Base-by-base conservation (phyloP, 2,113 vertebrate species). In the Morone saxatilis region DNA sequence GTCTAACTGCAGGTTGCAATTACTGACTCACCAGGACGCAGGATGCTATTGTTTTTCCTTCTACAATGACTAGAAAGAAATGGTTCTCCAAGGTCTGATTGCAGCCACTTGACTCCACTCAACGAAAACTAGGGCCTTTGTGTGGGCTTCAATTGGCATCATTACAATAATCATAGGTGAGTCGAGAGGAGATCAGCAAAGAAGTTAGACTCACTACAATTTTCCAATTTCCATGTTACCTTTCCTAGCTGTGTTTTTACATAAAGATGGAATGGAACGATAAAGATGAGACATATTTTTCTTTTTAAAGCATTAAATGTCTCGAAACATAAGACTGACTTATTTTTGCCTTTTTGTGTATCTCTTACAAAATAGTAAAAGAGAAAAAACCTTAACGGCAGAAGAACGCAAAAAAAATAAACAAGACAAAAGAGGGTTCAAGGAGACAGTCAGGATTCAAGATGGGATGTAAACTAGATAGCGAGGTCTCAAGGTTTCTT, bases 1-100 rank as follows among this genome's bases (percentile, higher is more conserved):
- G n/a, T 87, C 83, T 87, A 82, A 92, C 84, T 72, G 68, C 75
- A 62, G 81, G 77, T 85, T 86, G 83, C 48, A 90, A 91, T 93
- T 92, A 91, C 80, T 36, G 71, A 71, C 86, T 86, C 88, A 59
- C 78, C 76, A 31, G 90, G 86, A 78, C 25, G 38, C 89, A 89
- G 89, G 83, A 91, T 66, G 85, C 74, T 88, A 89, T 86, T 88
- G 86, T 91, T 90, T 81, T 84, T 76, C 75, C 38, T 60, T 76
- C 59, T 62, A 61, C 41, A 68, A 72, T 60, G 61, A 80, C 66
- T 76, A 65, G 83, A 87, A 82, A 70, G 72, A 83, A 75, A 60
- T n/a, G 60, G n/a, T 81, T 88, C 79, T 85, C 68, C 25, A 20
- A 60, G 70, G 85, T 89, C 56, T 75, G 80, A 81, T 7, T 79